A percentile compares a stretch with the other conserved stretches of the same genome.
Evolutionary conservation across 2,113 vertebrate species (phyloP).

Genomic region (Pitta sordida): DNA sequence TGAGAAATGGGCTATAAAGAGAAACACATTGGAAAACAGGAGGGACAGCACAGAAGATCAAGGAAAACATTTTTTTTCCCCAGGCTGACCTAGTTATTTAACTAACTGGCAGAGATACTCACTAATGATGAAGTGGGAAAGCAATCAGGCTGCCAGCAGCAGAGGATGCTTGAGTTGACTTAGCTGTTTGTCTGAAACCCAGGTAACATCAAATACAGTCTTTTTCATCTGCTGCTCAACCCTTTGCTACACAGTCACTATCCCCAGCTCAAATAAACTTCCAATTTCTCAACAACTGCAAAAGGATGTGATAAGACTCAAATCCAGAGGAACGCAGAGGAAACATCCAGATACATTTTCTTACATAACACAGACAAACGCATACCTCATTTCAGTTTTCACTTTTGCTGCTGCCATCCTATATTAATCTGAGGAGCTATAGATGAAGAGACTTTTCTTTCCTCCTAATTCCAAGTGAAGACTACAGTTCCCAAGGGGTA

Average conservation of each 20-base stretch:
- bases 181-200: background rate
- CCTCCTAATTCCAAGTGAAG: background rate
- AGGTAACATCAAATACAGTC: background rate
- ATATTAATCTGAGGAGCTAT: background rate
- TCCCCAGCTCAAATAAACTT: constrained; percentile 1
- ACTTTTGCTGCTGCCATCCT: background rate
- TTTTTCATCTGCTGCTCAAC: background rate
- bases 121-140: constrained; percentile 23
- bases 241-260: background rate
- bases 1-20: constrained; percentile 33
- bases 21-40: constrained; percentile 36
- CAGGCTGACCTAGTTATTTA: constrained; percentile 54
- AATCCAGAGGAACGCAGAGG: background rate
- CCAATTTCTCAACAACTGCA: background rate
- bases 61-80: background rate
- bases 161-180: background rate
- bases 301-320: background rate
- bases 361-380: background rate
- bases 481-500: background rate
- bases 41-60: constrained; percentile 48
- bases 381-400: background rate
- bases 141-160: constrained; percentile 19
- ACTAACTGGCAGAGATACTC: constrained; percentile 33
- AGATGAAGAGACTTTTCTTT: background rate
- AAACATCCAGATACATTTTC: background rate